Evolutionary conservation across 2,113 vertebrate genomes (phyloP).

Genomic region (Lepus americanus): DNA sequence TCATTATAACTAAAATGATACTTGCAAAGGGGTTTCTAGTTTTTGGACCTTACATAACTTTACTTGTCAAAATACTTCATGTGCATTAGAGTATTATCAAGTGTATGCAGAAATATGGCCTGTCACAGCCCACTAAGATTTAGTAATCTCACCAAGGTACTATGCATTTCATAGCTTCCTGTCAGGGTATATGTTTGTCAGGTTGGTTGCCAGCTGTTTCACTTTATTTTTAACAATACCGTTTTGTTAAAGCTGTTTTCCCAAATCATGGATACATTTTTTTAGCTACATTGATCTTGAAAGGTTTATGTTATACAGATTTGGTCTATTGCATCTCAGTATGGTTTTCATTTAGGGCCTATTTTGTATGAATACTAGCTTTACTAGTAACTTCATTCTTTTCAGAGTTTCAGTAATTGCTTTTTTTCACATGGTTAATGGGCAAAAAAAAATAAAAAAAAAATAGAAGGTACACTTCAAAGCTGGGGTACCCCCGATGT

Average conservation of each 20-base stretch:
- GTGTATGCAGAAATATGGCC: background rate
- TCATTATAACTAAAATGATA: conserved; percentile 20
- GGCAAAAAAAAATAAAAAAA: conserved; percentile 71
- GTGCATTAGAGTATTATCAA: conserved; percentile 3
- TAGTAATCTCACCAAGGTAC: background rate
- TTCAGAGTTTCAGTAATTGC: conserved; percentile 85
- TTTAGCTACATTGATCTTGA: conserved; percentile 85
- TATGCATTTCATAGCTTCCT: background rate
- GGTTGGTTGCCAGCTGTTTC: conserved; percentile 46
- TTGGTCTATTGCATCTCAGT: conserved; percentile 56
- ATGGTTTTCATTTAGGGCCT: conserved; percentile 81
- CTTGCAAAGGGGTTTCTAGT: background rate
- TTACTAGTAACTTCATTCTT: conserved; percentile 79
- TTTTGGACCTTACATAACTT: background rate
- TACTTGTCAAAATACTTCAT: conserved; percentile 2
- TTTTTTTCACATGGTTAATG: conserved; percentile 85
- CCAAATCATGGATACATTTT: conserved; percentile 77
- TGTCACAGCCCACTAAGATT: background rate
- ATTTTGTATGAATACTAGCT: conserved; percentile 81
- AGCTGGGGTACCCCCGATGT: conserved; percentile 24
- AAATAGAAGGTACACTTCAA: conserved; percentile 62
- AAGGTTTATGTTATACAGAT: conserved; percentile 84
- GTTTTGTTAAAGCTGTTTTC: conserved; percentile 74
- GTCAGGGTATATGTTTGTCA: background rate
- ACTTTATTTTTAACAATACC: conserved; percentile 65